phyloP scores from a whole-genome alignment of 2,888 invertebrate genomes.

The Netelia inedita region DNA sequence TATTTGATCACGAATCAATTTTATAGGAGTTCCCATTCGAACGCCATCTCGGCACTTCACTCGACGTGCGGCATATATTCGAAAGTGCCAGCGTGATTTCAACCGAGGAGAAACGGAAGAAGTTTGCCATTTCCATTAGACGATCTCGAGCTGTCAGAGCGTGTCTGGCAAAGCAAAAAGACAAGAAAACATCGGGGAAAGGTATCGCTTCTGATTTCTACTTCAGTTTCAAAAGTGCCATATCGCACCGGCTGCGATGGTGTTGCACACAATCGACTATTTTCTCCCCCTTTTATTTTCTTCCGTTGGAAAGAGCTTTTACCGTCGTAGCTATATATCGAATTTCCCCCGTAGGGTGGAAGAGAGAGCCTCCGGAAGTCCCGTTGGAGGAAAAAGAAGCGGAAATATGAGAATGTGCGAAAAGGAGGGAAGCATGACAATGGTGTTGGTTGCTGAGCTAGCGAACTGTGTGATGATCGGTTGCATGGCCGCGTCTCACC shows the following conservation, averaged over 20 bases:
- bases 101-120: background rate
- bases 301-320: conserved; percentile 42
- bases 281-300: background rate
- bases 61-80: too few species aligned
- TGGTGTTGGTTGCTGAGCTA: conserved; percentile 55
- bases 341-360: conserved; percentile 35
- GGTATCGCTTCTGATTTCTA: background rate
- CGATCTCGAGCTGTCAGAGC: background rate
- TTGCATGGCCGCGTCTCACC: conserved; percentile 26
- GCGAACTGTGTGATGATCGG: conserved; percentile 54
- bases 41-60: too few species aligned
- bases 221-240: background rate
- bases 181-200: background rate
- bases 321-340: conserved; percentile 42
- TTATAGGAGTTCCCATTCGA: too few species aligned
- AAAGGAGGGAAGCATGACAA: background rate
- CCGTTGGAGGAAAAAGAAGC: conserved; percentile 16
- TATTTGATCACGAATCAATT: too few species aligned
- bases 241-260: conserved; percentile 7
- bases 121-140: conserved; percentile 8
- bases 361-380: background rate
- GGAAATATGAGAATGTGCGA: conserved; percentile 1
- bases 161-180: background rate
- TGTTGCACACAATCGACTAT: conserved; percentile 7
- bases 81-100: too few species aligned